Conservation (phyloP, 2,888 invertebrate genomes). For the Crepidodera aurea region DNA sequence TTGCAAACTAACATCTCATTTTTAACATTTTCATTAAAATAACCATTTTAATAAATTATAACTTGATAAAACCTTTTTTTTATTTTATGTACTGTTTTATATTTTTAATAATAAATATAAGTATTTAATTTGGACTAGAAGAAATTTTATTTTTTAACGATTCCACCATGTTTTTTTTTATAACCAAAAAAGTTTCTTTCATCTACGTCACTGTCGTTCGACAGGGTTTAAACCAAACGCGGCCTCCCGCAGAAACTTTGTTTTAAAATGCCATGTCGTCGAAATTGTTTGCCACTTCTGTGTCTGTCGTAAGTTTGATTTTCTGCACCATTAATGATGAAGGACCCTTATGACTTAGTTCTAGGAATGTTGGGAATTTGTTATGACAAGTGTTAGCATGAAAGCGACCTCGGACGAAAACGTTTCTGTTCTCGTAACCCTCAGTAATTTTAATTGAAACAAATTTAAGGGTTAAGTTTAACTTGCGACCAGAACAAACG, state of each 20-base stretch:
- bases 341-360: constrained; percentile 10
- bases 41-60: no score
- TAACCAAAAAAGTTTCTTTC: no score
- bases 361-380: constrained; percentile 1
- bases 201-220: not conserved
- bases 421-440: not conserved
- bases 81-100: no score
- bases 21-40: no score
- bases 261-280: constrained; percentile 6
- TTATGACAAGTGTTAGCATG: constrained; percentile 2
- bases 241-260: constrained; percentile 2
- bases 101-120: no score
- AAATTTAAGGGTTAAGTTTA: not conserved
- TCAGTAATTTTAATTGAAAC: constrained; percentile 5
- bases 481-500: no score
- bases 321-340: constrained; percentile 9
- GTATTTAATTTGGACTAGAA: no score
- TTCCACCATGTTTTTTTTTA: no score
- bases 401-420: not conserved
- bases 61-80: no score
- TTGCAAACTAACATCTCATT: no score
- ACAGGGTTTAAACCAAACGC: not conserved
- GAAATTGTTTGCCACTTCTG: constrained; percentile 18
- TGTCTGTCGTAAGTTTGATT: constrained; percentile 16
- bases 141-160: no score